A percentile compares a stretch with the other conserved stretches of the same genome.
Conservation (phyloP, 1,140 invertebrate species). For the Neuroterus valhalla region DNA sequence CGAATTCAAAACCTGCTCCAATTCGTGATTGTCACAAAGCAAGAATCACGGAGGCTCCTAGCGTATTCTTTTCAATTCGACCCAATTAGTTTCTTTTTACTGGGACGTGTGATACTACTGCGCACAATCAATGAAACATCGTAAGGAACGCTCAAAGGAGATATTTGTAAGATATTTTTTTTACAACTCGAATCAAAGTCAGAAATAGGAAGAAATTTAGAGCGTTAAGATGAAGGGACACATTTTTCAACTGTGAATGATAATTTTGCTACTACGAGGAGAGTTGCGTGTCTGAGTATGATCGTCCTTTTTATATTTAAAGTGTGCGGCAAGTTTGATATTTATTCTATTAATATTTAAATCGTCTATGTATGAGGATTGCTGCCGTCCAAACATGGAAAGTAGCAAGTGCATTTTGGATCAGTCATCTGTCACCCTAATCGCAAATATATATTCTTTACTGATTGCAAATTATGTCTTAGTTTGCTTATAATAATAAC, state of each 20-base stretch:
- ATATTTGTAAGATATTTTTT: constrained; percentile 12
- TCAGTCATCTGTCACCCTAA: too few species aligned
- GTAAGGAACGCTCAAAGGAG: constrained; percentile 4
- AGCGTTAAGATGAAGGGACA: constrained; percentile 44
- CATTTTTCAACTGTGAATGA: constrained; percentile 44
- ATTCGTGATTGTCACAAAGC: too few species aligned
- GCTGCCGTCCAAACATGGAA: too few species aligned
- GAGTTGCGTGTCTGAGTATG: constrained; percentile 32
- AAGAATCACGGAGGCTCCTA: too few species aligned
- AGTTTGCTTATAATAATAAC: too few species aligned
- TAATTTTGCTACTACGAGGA: constrained; percentile 49
- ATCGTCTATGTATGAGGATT: constrained; percentile 33
- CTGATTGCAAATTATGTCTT: too few species aligned
- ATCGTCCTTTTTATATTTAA: constrained; percentile 27
- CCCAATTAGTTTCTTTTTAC: too few species aligned
- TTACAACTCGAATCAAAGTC: not conserved
- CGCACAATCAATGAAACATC: constrained; percentile 40
- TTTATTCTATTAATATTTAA: constrained; percentile 42
- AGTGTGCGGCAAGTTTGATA: constrained; percentile 38
- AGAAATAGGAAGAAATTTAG: not conserved
- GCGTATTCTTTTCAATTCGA: too few species aligned
- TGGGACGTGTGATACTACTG: constrained; percentile 42
- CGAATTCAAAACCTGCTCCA: too few species aligned
- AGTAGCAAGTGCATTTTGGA: too few species aligned
- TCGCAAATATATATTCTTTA: too few species aligned